A percentile compares a stretch with the other conserved stretches of the same genome.
Conservation (phyloP, 2,888 invertebrate genomes). For the Lampropteryx suffumata region DNA sequence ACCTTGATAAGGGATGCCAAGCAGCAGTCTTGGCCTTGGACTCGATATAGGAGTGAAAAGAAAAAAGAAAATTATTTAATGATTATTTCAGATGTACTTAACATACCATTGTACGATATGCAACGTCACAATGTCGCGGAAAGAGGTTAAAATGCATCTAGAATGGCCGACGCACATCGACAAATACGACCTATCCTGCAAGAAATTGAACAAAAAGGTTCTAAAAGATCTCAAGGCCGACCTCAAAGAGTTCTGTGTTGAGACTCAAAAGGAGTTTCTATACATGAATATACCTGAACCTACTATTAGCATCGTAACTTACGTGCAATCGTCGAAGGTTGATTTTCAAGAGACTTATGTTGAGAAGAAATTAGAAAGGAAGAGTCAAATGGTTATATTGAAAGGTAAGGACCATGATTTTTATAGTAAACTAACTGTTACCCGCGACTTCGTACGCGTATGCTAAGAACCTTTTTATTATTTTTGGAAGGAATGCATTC, state of each 20-base stretch:
- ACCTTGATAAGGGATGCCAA: too few relatives aligned
- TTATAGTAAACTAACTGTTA: too few relatives aligned
- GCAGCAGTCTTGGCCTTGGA: too few relatives aligned
- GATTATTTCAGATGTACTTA: constrained; percentile 38
- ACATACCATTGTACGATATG: constrained; percentile 50
- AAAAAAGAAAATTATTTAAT: neutral
- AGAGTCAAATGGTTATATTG: constrained; percentile 6
- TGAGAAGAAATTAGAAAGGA: constrained; percentile 4
- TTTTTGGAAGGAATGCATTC: too few relatives aligned
- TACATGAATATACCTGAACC: constrained; percentile 1
- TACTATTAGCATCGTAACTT: neutral
- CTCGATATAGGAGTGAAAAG: too few relatives aligned
- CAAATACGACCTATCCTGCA: neutral
- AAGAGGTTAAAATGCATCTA: constrained; percentile 18
- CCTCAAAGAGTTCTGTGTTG: neutral
- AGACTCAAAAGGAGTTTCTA: constrained; percentile 10
- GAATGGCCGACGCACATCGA: constrained; percentile 20
- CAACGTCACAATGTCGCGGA: constrained; percentile 39
- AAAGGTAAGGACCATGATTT: neutral
- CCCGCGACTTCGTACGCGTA: too few relatives aligned
- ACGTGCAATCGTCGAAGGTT: neutral
- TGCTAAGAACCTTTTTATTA: too few relatives aligned
- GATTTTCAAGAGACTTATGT: constrained; percentile 1
- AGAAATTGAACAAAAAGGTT: constrained; percentile 20
- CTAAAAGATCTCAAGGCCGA: constrained; percentile 14